phyloP scores from a whole-genome alignment of 2,888 invertebrate genomes.

The Trissoscelio sp. region DNA sequence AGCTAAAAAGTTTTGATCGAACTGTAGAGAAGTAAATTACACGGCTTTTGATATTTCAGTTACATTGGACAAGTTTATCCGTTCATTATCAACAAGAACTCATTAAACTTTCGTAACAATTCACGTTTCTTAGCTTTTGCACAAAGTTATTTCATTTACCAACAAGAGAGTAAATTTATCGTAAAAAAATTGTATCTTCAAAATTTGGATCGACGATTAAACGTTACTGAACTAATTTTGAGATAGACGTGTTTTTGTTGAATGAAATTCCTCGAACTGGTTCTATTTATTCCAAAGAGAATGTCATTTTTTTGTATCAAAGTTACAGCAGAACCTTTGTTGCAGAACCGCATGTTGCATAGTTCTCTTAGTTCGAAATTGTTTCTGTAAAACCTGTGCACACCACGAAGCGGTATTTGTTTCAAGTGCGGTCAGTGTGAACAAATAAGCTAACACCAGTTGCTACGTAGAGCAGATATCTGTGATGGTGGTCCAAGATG shows the following conservation, averaged over 20 bases:
- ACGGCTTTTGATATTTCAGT: constrained; percentile 12
- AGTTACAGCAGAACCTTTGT: constrained; percentile 5
- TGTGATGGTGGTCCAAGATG: constrained; percentile 72
- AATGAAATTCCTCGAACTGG: not conserved
- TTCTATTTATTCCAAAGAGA: constrained; percentile 2
- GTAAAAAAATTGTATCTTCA: not conserved
- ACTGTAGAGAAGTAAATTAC: constrained; percentile 45
- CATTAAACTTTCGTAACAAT: constrained; percentile 1
- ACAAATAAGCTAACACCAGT: constrained; percentile 83
- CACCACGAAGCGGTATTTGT: constrained; percentile 79
- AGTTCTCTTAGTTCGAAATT: constrained; percentile 53
- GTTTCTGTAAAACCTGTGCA: constrained; percentile 47
- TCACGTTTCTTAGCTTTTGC: not conserved
- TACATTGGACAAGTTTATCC: not conserved
- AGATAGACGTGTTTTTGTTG: not conserved
- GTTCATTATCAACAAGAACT: not conserved
- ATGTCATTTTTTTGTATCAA: not conserved
- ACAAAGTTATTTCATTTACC: not conserved
- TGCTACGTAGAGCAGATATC: constrained; percentile 77
- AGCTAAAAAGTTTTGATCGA: constrained; percentile 35
- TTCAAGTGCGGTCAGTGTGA: constrained; percentile 79
- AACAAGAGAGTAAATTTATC: not conserved
- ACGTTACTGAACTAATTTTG: not conserved
- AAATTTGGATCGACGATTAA: not conserved
- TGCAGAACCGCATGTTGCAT: constrained; percentile 28